These are phyloP conservation scores for Semotilus atromaculatus DNA, from an alignment of 2,797 vertebrate species.

Conservation along the genomic window DNA sequence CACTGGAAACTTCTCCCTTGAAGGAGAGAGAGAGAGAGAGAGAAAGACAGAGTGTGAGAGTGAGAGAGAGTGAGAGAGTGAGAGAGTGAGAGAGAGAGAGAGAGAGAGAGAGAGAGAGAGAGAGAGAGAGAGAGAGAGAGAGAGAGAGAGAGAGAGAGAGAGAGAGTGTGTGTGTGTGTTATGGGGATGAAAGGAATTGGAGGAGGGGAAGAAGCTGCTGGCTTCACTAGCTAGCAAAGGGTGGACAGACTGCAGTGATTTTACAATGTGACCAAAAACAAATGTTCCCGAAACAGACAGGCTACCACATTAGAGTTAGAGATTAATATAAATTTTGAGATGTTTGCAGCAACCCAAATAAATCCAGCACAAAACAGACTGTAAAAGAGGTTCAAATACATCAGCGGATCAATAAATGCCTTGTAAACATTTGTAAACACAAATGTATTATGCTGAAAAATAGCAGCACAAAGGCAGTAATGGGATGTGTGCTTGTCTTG, in stretches of 20 bases:
- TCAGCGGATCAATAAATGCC: background rate
- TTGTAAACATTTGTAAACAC: background rate
- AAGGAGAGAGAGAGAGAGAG: constrained; percentile 59
- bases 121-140: constrained; percentile 59
- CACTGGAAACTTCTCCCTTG: constrained; percentile 72
- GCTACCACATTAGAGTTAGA: constrained; percentile 2
- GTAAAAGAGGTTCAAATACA: background rate
- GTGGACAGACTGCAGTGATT: constrained; percentile 72
- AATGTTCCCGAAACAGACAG: constrained; percentile 39
- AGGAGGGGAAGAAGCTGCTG: constrained; percentile 37
- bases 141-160: constrained; percentile 51
- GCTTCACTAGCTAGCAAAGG: constrained; percentile 70
- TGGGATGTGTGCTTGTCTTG: background rate
- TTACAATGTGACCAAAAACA: constrained; percentile 49
- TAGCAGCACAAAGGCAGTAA: background rate
- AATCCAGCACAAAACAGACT: background rate
- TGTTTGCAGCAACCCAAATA: constrained; percentile 1
- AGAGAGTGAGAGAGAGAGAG: constrained; percentile 23
- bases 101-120: constrained; percentile 45
- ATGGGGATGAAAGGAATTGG: constrained; percentile 42
- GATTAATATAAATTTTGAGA: background rate
- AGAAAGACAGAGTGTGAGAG: background rate
- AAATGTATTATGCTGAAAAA: background rate
- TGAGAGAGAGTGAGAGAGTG: too few relatives aligned
- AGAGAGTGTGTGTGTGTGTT: constrained; percentile 52